These are phyloP conservation scores for Myodes glareolus DNA, from an alignment of 2,113 vertebrate genomes.

Conservation along the genomic window DNA sequence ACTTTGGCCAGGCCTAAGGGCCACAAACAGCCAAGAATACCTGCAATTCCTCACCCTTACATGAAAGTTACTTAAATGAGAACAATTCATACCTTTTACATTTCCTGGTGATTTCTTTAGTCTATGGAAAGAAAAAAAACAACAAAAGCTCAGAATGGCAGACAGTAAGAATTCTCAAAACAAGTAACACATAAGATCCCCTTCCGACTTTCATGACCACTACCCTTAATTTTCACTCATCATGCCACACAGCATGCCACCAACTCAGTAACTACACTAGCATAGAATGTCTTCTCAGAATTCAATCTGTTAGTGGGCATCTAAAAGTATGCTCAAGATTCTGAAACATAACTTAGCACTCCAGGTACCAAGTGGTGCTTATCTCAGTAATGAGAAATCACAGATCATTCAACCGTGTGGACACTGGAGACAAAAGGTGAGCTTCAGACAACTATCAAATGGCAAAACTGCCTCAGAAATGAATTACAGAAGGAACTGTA, in stretches of 20 bases:
- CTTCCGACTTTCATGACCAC: not conserved
- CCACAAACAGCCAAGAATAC: not conserved
- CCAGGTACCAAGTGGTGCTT: not conserved
- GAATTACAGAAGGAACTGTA: not conserved
- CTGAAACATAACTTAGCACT: not conserved
- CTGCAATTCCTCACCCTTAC: not conserved
- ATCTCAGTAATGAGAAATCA: not conserved
- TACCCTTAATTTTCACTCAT: not conserved
- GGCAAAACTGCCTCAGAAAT: not conserved
- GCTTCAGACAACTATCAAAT: not conserved
- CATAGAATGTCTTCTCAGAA: not conserved
- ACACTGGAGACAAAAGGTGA: not conserved
- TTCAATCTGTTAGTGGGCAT: not conserved
- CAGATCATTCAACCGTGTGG: not conserved
- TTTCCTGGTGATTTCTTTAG: constrained; percentile 66
- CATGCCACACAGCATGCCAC: not conserved
- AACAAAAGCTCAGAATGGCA: not conserved
- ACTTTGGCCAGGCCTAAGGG: not conserved
- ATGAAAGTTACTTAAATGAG: not conserved
- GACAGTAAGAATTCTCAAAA: not conserved
- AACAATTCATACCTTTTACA: constrained; percentile 68
- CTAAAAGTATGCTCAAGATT: not conserved
- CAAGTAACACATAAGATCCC: not conserved
- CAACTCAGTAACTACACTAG: not conserved
- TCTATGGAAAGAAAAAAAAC: constrained; percentile 42